phyloP scores from a whole-genome alignment of 2,113 vertebrate species.

The Tachycineta bicolor region DNA sequence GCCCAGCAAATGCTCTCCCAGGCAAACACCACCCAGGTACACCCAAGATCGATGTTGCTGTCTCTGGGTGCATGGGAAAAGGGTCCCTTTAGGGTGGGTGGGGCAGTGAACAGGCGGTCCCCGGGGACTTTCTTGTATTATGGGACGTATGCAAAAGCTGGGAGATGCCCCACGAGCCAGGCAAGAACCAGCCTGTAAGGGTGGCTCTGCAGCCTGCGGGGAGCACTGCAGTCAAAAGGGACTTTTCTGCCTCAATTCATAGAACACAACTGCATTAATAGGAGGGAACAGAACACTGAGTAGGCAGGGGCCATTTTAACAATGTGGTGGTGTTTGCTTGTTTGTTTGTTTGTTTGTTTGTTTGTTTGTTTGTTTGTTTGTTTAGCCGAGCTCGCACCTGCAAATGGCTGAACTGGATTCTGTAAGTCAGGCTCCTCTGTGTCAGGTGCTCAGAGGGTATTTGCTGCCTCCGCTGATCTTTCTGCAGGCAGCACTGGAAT shows the following conservation, averaged over 20 bases:
- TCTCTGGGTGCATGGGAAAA: not conserved
- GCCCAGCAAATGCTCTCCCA: not conserved
- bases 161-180: not conserved
- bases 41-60: accelerated
- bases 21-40: not conserved
- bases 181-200: not conserved
- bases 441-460: not conserved
- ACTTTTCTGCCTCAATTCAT: not conserved
- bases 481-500: not conserved
- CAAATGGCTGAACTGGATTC: not conserved
- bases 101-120: not conserved
- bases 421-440: not conserved
- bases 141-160: accelerated
- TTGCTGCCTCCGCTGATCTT: not conserved
- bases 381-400: not conserved
- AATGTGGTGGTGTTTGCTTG: not conserved
- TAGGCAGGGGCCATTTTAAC: constrained; percentile 11
- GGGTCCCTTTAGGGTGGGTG: not conserved
- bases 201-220: not conserved
- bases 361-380: too few species aligned
- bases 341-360: too few species aligned
- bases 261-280: not conserved
- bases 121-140: accelerated
- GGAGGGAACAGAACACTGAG: not conserved
- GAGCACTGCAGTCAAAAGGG: not conserved